A percentile compares a stretch with the other conserved stretches of the same genome.
Evolutionary conservation across 2,797 vertebrate species (phyloP).

Genomic region (Gallirallus australis): DNA sequence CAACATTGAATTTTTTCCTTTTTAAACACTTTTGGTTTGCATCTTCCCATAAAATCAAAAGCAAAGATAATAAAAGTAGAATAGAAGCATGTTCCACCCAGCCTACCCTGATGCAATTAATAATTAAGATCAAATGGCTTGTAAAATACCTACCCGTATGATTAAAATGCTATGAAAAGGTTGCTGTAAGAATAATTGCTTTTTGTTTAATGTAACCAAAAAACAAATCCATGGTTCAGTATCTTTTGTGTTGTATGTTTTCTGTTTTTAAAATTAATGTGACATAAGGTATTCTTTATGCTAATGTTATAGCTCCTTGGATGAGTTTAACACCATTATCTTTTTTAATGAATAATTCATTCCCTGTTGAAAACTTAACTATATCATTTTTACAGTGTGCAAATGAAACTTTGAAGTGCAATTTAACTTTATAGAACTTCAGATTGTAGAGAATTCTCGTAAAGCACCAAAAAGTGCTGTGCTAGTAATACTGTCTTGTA

Average conservation of each 20-base stretch:
- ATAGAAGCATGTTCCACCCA: constrained; percentile 15
- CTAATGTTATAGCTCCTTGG: constrained; percentile 81
- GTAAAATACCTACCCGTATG: constrained; percentile 31
- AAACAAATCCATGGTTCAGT: constrained; percentile 51
- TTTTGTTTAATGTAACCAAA: constrained; percentile 72
- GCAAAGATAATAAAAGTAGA: constrained; percentile 27
- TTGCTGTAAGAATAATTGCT: constrained; percentile 69
- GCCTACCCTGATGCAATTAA: constrained; percentile 51
- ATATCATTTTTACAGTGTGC: constrained; percentile 81
- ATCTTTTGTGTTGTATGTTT: constrained; percentile 75
- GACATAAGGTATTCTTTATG: constrained; percentile 79
- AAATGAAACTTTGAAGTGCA: constrained; percentile 82
- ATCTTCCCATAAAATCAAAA: constrained; percentile 39
- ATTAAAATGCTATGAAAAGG: constrained; percentile 68
- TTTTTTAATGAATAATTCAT: constrained; percentile 84
- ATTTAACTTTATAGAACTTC: constrained; percentile 80
- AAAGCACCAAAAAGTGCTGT: constrained; percentile 73
- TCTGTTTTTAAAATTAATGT: constrained; percentile 81
- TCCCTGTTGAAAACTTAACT: constrained; percentile 79
- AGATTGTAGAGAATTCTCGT: constrained; percentile 71
- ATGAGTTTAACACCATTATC: constrained; percentile 78
- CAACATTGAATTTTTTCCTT: rapidly evolving
- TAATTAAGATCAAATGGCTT: constrained; percentile 70
- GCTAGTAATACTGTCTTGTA: constrained; percentile 44
- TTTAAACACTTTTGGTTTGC: background rate